Percentiles rank a stretch among this genome's conserved stretches.
Evolutionary conservation across 2,113 vertebrate genomes (phyloP).

Genomic region (Python bivittatus): DNA sequence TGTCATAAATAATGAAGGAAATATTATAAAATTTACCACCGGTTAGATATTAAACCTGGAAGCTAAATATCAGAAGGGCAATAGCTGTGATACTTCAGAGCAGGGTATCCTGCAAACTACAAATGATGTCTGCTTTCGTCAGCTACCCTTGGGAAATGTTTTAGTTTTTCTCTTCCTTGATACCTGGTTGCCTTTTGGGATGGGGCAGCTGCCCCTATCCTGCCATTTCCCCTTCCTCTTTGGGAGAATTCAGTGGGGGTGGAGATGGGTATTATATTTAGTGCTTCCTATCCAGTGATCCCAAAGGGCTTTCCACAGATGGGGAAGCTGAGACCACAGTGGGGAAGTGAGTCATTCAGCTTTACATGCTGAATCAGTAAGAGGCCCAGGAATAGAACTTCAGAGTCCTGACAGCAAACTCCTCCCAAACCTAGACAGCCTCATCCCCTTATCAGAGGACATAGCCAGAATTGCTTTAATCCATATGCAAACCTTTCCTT

Average conservation of each 20-base stretch:
- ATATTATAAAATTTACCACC: not conserved
- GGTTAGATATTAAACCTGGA: not conserved
- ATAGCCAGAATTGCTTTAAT: constrained; percentile 33
- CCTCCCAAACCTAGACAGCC: not conserved
- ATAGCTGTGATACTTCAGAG: not conserved
- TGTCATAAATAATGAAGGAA: not conserved
- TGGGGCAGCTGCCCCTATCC: not conserved
- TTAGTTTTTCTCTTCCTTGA: not conserved
- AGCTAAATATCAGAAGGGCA: not conserved
- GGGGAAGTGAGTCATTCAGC: constrained; percentile 22
- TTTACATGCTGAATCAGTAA: constrained; percentile 14
- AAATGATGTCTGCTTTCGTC: not conserved
- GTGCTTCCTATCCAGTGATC: constrained; percentile 24
- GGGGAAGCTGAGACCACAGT: constrained; percentile 33
- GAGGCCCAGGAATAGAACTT: constrained; percentile 28
- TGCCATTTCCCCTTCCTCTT: constrained; percentile 1
- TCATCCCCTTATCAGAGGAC: constrained; percentile 42
- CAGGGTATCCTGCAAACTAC: not conserved
- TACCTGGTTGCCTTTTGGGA: not conserved
- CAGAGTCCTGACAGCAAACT: not conserved
- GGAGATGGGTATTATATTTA: constrained; percentile 18
- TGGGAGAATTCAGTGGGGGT: not conserved
- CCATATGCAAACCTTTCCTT: not conserved
- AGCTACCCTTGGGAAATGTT: not conserved
- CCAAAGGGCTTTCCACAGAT: constrained; percentile 34